phyloP scores from a whole-genome alignment of 1,140 invertebrate species.

The Prorops nasuta region DNA sequence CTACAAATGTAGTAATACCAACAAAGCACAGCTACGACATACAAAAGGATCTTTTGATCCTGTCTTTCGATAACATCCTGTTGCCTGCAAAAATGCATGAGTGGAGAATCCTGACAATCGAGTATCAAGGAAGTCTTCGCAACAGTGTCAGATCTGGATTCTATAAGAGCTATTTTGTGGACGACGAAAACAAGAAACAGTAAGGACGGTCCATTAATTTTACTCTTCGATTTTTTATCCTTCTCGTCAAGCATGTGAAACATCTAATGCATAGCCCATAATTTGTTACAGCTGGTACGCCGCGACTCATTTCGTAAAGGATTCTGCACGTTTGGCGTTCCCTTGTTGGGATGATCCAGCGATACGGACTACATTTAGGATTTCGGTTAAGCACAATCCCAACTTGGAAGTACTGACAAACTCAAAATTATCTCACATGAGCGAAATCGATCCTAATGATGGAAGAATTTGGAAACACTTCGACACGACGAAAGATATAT shows the following conservation, averaged over 20 bases:
- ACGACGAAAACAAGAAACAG: not conserved
- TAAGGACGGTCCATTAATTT: too few relatives aligned
- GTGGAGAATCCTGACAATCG: conserved; percentile 1
- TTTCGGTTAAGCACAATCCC: conserved; percentile 53
- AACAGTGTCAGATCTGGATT: not conserved
- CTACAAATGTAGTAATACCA: not conserved
- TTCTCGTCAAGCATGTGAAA: too few relatives aligned
- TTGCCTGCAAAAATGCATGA: not conserved
- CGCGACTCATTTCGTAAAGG: too few relatives aligned
- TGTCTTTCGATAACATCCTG: conserved; percentile 2
- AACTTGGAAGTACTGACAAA: conserved; percentile 52
- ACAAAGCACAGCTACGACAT: not conserved
- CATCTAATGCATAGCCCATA: too few relatives aligned
- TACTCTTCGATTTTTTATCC: too few relatives aligned
- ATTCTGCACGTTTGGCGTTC: too few relatives aligned
- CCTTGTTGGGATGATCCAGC: conserved; percentile 72
- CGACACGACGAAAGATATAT: conserved; percentile 56
- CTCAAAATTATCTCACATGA: conserved; percentile 48
- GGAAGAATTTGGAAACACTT: conserved; percentile 20
- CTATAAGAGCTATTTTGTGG: not conserved
- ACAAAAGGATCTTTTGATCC: not conserved
- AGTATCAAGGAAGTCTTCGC: not conserved
- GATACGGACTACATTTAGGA: conserved; percentile 58
- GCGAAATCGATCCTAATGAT: conserved; percentile 4
- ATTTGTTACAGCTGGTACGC: too few relatives aligned